Conservation (phyloP, 2,113 vertebrate genomes). For the Acinonyx jubatus region DNA sequence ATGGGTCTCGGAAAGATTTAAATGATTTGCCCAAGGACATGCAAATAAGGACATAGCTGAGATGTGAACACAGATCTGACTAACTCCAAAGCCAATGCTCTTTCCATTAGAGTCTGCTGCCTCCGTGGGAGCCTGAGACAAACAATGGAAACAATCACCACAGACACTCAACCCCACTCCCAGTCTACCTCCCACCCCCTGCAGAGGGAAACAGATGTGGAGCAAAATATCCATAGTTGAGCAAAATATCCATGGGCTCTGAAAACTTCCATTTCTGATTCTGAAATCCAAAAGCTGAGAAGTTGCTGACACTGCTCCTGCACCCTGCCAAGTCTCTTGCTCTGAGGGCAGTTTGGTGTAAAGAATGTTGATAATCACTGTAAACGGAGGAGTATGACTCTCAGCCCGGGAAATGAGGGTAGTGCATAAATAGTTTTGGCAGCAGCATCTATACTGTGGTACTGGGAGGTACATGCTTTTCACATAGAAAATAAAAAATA, state of each 20-base stretch:
- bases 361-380: constrained; percentile 56
- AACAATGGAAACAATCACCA: constrained; percentile 13
- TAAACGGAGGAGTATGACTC: constrained; percentile 23
- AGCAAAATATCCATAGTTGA: not conserved
- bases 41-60: not conserved
- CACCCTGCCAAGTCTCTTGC: constrained; percentile 23
- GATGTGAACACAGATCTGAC: not conserved
- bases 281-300: constrained; percentile 56
- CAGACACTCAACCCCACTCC: not conserved
- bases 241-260: constrained; percentile 42
- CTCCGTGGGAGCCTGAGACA: not conserved
- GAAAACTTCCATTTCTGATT: constrained; percentile 40
- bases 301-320: constrained; percentile 52
- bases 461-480: constrained; percentile 41
- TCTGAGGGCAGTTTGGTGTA: constrained; percentile 35
- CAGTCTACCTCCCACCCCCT: not conserved
- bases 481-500: constrained; percentile 7
- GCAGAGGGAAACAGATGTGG: constrained; percentile 63
- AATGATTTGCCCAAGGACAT: not conserved
- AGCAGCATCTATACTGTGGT: not conserved
- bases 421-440: constrained; percentile 52
- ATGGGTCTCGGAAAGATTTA: not conserved
- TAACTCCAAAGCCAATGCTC: not conserved
- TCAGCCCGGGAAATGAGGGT: not conserved
- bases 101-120: not conserved